Conservation (phyloP, 2,888 invertebrate genomes). For the Lepidochrysops patricia region DNA sequence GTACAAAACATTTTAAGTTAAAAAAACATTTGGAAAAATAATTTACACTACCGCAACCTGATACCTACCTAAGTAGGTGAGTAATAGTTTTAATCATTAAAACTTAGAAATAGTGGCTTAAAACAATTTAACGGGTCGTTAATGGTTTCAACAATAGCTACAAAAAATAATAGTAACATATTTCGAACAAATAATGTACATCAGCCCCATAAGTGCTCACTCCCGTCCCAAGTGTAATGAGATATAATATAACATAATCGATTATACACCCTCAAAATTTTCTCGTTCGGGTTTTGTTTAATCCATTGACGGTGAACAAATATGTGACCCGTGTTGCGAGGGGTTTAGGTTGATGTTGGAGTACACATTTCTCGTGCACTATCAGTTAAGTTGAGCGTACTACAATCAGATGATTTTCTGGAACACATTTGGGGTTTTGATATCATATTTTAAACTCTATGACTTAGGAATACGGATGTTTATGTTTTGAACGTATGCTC, state of each 20-base stretch:
- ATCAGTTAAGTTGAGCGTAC: constrained; percentile 11
- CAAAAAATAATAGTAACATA: constrained; percentile 24
- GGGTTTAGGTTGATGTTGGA: constrained; percentile 24
- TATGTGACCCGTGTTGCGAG: constrained; percentile 11
- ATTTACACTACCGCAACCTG: too few relatives aligned
- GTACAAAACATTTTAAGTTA: too few relatives aligned
- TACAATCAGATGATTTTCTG: constrained; percentile 5
- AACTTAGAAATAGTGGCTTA: not conserved
- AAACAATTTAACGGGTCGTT: not conserved
- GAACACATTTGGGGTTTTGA: not conserved
- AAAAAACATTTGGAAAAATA: too few relatives aligned
- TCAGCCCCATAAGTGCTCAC: constrained; percentile 32
- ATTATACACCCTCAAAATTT: constrained; percentile 53
- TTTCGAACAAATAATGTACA: constrained; percentile 31
- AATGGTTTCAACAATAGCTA: constrained; percentile 16
- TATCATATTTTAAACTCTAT: constrained; percentile 4
- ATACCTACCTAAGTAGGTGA: too few relatives aligned
- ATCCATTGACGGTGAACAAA: not conserved
- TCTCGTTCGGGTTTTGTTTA: constrained; percentile 34
- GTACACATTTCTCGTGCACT: not conserved
- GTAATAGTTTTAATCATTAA: too few relatives aligned
- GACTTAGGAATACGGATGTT: not conserved
- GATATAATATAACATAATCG: constrained; percentile 58
- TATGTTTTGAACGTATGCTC: not conserved
- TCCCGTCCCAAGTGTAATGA: constrained; percentile 42